Base-by-base conservation (phyloP, 2,113 vertebrate genomes). In the Pitta sordida region DNA sequence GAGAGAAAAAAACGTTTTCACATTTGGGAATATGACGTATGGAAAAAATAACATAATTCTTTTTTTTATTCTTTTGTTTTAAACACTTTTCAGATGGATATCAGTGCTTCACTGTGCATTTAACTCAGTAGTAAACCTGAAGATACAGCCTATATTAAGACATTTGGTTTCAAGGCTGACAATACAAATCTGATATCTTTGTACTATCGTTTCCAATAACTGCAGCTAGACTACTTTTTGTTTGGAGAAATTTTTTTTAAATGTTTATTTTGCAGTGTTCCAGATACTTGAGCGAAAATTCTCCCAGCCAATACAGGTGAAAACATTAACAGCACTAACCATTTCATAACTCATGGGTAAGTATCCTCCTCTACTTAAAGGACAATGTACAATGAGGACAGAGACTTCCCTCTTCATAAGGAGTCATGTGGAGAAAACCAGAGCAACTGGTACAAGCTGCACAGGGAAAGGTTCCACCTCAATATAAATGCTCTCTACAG, bases 1-100 rank as follows among this genome's bases (percentile, higher is more conserved):
- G 49, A 76, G 46, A 78, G 77, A n/a, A 93, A 83, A 88, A 95
- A 89, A 76, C 71, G 63, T 86, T 92, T 96, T 94, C 88, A 69
- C 68, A 92, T 83, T 49, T 80, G 52, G 43, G 63, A 93, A 96
- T 68, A 65, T 27, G 37, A 91, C 67, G 19, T n/a, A 69, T 9
- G 37, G 46, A 39, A 79, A 88, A 91, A 89, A 81, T 15, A 22
- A 44, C n/a, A 90, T 7, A 46, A 62, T 29, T 41, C 6, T 21
- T 8, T 27, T 34, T 36, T 11, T 21, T 23, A 19, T 18, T 30
- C 19, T 3, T n/a, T 12, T 48, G 74, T 51, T 22, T n/a, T 26
- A 8, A 43, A 58, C 55, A 81, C 15, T 79, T 49, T 44, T 84
- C 13, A 29, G 20, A 32, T 17, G 18, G 29, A 3, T 91, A 49